phyloP scores from a whole-genome alignment of 2,888 invertebrate genomes.

The Zootermopsis nevadensis region DNA sequence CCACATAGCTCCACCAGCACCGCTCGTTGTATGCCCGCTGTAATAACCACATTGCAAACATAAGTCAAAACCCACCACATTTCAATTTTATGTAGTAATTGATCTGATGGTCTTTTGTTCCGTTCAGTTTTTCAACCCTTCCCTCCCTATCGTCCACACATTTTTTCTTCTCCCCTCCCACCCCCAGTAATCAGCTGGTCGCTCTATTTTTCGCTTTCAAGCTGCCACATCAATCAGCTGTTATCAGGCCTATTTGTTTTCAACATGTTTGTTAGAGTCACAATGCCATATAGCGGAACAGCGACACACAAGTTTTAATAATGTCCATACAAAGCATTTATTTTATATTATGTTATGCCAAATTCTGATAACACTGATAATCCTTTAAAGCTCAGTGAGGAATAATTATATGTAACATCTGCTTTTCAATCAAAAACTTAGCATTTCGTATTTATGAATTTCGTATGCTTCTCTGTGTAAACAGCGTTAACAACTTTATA shows the following conservation, averaged over 20 bases:
- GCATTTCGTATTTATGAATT: too few species aligned
- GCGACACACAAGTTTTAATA: background rate
- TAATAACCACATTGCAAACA: background rate
- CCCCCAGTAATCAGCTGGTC: background rate
- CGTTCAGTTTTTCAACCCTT: background rate
- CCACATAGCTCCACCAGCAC: too few species aligned
- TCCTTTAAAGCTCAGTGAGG: too few species aligned
- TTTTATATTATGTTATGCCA: too few species aligned
- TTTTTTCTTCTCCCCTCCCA: background rate
- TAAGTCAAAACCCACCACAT: background rate
- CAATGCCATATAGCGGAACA: slow-evolving; percentile 3
- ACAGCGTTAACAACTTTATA: too few species aligned
- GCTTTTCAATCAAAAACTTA: too few species aligned
- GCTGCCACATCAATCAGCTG: slow-evolving; percentile 28
- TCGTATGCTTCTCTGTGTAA: too few species aligned
- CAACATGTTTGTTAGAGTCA: background rate
- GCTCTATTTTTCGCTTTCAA: background rate
- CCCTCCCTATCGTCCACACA: too few species aligned
- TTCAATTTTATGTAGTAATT: slow-evolving; percentile 16
- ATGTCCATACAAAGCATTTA: too few species aligned
- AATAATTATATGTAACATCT: too few species aligned
- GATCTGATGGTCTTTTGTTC: background rate
- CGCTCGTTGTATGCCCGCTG: background rate
- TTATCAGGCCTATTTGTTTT: slow-evolving; percentile 29
- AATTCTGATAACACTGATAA: too few species aligned